phyloP scores from a whole-genome alignment of 2,113 vertebrate species.

The Myrmecophaga tridactyla region DNA sequence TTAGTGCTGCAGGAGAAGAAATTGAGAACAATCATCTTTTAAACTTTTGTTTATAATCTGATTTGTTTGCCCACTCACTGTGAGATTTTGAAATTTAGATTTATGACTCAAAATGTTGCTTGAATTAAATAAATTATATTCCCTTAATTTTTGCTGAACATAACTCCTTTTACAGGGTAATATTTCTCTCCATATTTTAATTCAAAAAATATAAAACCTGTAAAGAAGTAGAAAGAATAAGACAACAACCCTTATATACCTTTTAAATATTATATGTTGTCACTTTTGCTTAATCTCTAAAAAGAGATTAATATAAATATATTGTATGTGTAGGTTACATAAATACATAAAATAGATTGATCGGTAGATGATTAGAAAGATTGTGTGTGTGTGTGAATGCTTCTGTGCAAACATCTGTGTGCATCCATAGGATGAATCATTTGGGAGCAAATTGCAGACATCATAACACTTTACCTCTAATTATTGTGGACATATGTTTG shows the following conservation, averaged over 20 bases:
- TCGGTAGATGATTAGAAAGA: not conserved
- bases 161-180: not conserved
- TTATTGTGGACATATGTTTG: not conserved
- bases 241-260: not conserved
- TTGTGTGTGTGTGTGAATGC: not conserved
- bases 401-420: not conserved
- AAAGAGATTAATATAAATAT: no score
- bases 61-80: not conserved
- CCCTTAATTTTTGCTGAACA: not conserved
- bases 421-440: not conserved
- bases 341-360: not conserved
- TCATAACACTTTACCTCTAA: not conserved
- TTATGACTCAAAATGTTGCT: not conserved
- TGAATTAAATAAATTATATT: not conserved
- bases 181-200: not conserved
- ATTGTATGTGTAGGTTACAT: no score
- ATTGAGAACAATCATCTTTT: not conserved
- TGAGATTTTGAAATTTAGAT: not conserved
- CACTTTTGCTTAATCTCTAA: not conserved
- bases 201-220: not conserved
- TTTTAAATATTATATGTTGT: not conserved
- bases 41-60: not conserved
- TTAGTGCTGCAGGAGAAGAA: not conserved
- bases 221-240: not conserved
- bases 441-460: not conserved